Base-by-base conservation (phyloP, 2,113 vertebrate species). In the Muntiacus reevesi region DNA sequence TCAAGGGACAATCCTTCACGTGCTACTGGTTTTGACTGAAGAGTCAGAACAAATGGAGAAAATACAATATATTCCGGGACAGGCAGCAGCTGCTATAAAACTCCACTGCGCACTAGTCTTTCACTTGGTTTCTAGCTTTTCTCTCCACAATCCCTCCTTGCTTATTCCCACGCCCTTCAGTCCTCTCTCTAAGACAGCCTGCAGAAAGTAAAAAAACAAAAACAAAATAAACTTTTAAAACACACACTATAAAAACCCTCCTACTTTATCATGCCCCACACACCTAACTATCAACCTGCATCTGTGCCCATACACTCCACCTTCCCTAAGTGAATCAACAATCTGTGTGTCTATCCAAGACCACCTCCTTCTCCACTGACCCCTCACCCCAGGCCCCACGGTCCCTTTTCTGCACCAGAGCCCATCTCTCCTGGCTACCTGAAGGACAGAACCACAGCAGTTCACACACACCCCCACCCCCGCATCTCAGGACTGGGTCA, bases 301-400 rank as follows among this genome's bases (percentile, higher is more conserved):
- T 5, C 16, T 27, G 57, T 7, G 36, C 5, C 36, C 74, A 83
- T 6, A 23, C 15, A 30, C 2, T 16, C 40, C 8, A 23, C 7
- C n/a, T 43, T 45, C 55, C 12, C 50, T 87, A 36, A 43, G 30
- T 3, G n/a, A 25, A 45, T 3, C 23, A 52, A 60, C 5, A 19
- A 28, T 9, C 36, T 36, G 3, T n/a, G 40, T 2, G 11, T 54
- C 57, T 67, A 1, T 6, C 12, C 17, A 6, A 62, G 67, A 33
- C 40, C 25, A 11, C 3, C 16, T 21, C 88, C 33, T 28, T 7
- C 50, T 6, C 6, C n/a, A 36, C n/a, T 21, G 17, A 1, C 17
- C 30, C 30, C 17, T 50, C n/a, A 0, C 6, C 15, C 21, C 76
- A 11, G 1, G 50, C 10, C 12, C 21, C 83, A 14, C 1, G 47